Evolutionary conservation across 1,140 invertebrate species (phyloP), one percentile per base, ranked within the genome.

Genomic region (Anoplophora glabripennis): DNA sequence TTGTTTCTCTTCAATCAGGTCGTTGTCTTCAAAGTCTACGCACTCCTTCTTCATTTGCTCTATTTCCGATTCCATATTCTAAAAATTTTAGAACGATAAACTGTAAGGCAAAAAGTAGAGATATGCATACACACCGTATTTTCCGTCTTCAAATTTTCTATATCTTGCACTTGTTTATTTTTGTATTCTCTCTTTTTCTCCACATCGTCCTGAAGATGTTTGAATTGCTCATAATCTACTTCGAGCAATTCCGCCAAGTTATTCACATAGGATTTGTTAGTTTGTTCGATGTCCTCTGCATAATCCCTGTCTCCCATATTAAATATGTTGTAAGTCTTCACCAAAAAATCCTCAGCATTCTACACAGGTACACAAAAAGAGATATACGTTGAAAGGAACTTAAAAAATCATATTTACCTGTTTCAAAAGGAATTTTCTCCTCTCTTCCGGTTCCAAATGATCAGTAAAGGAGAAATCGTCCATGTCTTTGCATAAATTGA

Each of bases 381-480:
- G 3, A 3, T 47, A 34, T 5, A 17, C 11, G n/a, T n/a, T 9
- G 17, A 11, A 11, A 41, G 38, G 4, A 4, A 21, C 17, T 36
- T 34, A 15, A 34, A 28, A 7, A 33, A 11, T 36, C 40, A 9
- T 14, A 7, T 35, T 10, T 35, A 58, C 56, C 56, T 58, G 14
- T 12, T 33, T 44, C n/a, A 51, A 41, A 11, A 33, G 8, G 40
- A 17, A 56, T 34, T 47, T 34, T 28, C 12, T 44, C 12, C 21
- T 28, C 7, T 57, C 46, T 14, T 44, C 47, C 21, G 36, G n/a
- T 42, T 41, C 28, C 14, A 46, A 11, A 12, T 52, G 12, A 15
- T 37, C 34, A 8, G 41, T 3, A 8, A 35, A 33, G 4, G 42
- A 17, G 7, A 17, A n/a, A 12, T n/a, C n/a, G n/a, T 12, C 42